Evolutionary conservation across 2,888 invertebrate species (phyloP).

Genomic region (Reticulitermes lucifugus): DNA sequence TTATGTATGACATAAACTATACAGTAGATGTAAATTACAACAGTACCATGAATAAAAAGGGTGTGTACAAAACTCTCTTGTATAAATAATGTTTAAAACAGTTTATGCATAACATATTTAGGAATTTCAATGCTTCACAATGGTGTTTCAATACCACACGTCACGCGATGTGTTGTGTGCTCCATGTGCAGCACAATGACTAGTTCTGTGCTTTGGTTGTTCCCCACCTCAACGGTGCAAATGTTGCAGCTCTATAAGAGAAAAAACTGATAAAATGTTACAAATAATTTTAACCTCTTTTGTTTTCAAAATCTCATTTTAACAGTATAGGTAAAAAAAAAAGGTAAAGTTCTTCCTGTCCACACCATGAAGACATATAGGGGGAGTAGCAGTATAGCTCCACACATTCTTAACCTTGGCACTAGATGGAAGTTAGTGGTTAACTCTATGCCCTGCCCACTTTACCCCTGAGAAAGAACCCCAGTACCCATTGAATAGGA

Average conservation of each 20-base stretch:
- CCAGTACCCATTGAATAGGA: too few species aligned
- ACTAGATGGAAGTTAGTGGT: too few species aligned
- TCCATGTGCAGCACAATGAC: constrained; percentile 23
- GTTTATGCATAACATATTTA: constrained; percentile 9
- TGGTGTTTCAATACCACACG: background rate
- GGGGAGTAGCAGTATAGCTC: too few species aligned
- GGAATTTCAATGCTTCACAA: constrained; percentile 31
- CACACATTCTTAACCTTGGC: too few species aligned
- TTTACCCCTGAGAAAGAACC: too few species aligned
- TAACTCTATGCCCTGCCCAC: too few species aligned
- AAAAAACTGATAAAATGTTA: background rate
- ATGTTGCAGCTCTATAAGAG: background rate
- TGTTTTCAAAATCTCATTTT: too few species aligned
- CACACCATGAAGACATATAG: too few species aligned
- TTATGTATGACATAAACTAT: constrained; percentile 42
- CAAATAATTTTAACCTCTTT: too few species aligned
- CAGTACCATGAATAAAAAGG: constrained; percentile 39
- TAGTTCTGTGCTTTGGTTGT: constrained; percentile 48
- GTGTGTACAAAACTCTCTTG: constrained; percentile 40
- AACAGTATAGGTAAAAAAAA: too few species aligned
- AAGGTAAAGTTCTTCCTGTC: too few species aligned
- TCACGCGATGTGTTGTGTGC: constrained; percentile 6
- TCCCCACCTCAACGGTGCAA: background rate
- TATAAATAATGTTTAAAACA: constrained; percentile 40
- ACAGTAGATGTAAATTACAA: background rate